Evolutionary conservation across 2,113 vertebrate genomes (phyloP).

Genomic region (Lonchura striata): DNA sequence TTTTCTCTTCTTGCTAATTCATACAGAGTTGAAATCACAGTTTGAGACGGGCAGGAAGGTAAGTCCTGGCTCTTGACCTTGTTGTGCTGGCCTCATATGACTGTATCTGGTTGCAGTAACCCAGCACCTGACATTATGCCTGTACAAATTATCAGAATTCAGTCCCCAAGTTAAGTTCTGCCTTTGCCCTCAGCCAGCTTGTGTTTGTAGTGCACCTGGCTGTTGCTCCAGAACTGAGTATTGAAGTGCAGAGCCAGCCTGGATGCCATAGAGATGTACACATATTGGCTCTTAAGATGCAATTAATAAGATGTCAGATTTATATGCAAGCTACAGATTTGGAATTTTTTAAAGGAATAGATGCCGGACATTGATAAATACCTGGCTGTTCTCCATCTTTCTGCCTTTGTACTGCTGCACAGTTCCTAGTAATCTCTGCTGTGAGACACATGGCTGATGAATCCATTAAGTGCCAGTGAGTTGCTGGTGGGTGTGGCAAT

Average conservation of each 20-base stretch:
- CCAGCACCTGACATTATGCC: neutral
- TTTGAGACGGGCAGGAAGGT: neutral
- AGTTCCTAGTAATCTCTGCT: neutral
- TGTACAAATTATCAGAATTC: neutral
- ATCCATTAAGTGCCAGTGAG: neutral
- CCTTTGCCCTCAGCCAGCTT: neutral
- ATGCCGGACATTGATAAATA: neutral
- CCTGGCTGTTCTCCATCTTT: neutral
- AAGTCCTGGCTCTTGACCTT: neutral
- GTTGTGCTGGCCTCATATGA: neutral
- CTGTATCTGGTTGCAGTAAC: neutral
- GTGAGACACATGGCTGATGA: neutral
- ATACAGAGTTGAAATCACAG: neutral
- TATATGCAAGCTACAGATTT: neutral
- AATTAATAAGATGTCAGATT: neutral
- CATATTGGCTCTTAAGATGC: neutral
- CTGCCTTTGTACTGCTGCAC: neutral
- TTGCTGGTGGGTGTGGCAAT: neutral
- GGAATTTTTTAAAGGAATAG: neutral
- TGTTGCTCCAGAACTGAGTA: neutral
- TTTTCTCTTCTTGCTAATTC: slow-evolving; percentile 2
- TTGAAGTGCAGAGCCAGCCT: neutral
- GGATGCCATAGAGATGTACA: neutral
- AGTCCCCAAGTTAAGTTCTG: neutral
- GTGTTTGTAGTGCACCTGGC: neutral